Evolutionary conservation across 2,888 invertebrate genomes (phyloP), one percentile per base, ranked within the genome.

Genomic region (Pachymerium ferrugineum): DNA sequence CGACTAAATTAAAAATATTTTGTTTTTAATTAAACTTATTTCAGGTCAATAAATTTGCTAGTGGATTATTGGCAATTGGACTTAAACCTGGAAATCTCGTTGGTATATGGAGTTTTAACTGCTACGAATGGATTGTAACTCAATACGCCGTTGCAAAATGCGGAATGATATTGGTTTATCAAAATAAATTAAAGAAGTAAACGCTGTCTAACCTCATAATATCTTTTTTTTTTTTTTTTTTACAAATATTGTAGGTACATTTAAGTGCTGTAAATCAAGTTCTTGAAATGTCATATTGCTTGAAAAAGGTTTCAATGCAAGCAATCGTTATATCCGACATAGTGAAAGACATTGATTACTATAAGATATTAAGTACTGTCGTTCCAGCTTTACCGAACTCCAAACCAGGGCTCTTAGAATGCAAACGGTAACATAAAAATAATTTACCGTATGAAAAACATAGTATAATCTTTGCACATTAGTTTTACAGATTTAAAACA

Each of bases 251-350:
- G 3, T 42, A 89, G 84, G 92, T 91, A 12, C 89, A 88, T 74
- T 85, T 94, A 33, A 94, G 94, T 81, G 89, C 93, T 0, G 86
- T 87, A 0, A 92, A 90, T 80, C 87, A 88, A 80, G 83, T 85
- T 0, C 81, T 83, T 12, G 94, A 95, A 81, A 78, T 94, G 0
- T 85, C 88, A 69, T 91, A 89, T 80, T 89, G 89, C 73, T 80
- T 94, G 14, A 86, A 88, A 35, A 90, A 90, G 83, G 90, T 90
- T 0, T 86, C 85, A 1, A 85, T 89, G 0, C 89, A 88, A 78
- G 89, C 88, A 0, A 80, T 93, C 3, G 81, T 94, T 1, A 85
- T 88, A 1, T 86, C 89, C 0, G 86, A 87, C 70, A 81, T 80
- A 0, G 89, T 87, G 79, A 89, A 88, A 80, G 84, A 83, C 0